Evolutionary conservation across 2,797 vertebrate species (phyloP), one percentile per base, ranked within the genome.

Genomic region (Cynopterus sphinx): DNA sequence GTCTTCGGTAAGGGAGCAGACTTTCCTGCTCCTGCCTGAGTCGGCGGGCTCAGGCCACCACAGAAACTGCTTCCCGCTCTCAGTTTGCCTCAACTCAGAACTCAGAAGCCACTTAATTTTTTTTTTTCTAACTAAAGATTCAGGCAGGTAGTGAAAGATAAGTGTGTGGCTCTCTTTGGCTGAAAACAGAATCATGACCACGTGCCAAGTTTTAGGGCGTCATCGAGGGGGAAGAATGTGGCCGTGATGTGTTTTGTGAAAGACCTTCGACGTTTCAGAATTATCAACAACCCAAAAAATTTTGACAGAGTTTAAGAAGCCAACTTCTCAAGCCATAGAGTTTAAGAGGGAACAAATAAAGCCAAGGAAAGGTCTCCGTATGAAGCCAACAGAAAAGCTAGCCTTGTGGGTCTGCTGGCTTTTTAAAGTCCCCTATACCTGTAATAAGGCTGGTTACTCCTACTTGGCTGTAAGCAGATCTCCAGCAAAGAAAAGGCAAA

Each of bases 21-120:
- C 49, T 55, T 68, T 31, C n/a, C 0, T 2, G 19, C 17, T 28
- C 53, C 28, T 7, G 4, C 24, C 21, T 24, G 7, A 21, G 19
- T 24, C 70, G 24, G 43, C n/a, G 24, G 5, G 61, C 28, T 16
- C n/a, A 26, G n/a, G 31, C 7, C 36, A 9, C 33, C 0, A 0
- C 15, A 1, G 61, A 28, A 67, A 33, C 39, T 33, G 57, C 3
- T 71, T 39, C 67, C 17, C 59, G 8, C 17, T 33, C 17, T 41
- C 61, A 12, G 36, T 51, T 43, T 46, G 53, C 63, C 46, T 70
- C 15, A 6, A n/a, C 36, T 15, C n/a, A 55, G 63, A 71, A 53
- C 78, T 92, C 71, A 84, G 16, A 78, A 53, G 26, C 5, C 39
- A 63, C 24, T 55, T 28, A 10, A 53, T 3, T 49, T n/a, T 19